A percentile compares a stretch with the other conserved stretches of the same genome.
phyloP scores from a whole-genome alignment of 2,888 invertebrate genomes.

The Lordiphosa fenestrarum region DNA sequence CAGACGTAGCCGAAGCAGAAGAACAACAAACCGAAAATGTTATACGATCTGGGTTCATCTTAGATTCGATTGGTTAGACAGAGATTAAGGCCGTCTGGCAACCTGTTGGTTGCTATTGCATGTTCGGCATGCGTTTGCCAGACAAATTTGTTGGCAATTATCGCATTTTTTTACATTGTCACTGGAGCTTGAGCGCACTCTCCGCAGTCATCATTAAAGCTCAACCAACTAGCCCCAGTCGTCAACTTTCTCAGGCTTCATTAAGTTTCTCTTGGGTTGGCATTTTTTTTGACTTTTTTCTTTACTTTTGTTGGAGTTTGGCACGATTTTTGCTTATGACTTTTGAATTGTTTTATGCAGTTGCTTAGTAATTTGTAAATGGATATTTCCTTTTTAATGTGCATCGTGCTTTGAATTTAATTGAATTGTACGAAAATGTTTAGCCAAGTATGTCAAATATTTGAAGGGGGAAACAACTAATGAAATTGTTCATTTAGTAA shows the following conservation, averaged over 20 bases:
- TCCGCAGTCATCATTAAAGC: slow-evolving; percentile 15
- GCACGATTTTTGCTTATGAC: slow-evolving; percentile 74
- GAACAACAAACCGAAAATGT: slow-evolving; percentile 8
- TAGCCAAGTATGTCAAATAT: slow-evolving; percentile 20
- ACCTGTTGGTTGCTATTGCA: slow-evolving; percentile 17
- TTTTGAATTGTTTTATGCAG: slow-evolving; percentile 62
- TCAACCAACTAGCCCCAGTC: slow-evolving; percentile 5
- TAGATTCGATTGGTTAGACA: slow-evolving; percentile 25
- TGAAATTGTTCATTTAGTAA: no score
- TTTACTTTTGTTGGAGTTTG: slow-evolving; percentile 4
- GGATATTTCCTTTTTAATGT: slow-evolving; percentile 25
- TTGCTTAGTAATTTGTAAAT: slow-evolving; percentile 65
- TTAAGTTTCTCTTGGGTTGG: slow-evolving; percentile 67
- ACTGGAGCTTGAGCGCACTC: slow-evolving; percentile 45
- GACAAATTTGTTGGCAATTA: slow-evolving; percentile 68
- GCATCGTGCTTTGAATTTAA: slow-evolving; percentile 68
- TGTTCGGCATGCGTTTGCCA: slow-evolving; percentile 42
- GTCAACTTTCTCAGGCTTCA: slow-evolving; percentile 73
- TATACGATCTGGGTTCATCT: slow-evolving; percentile 12
- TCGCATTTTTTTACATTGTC: slow-evolving; percentile 61
- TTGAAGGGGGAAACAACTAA: not conserved
- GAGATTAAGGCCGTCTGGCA: slow-evolving; percentile 13
- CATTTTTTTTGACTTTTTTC: slow-evolving; percentile 41
- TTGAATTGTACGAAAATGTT: slow-evolving; percentile 44
- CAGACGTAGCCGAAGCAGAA: slow-evolving; percentile 1